A percentile compares a stretch with the other conserved stretches of the same genome.
Evolutionary conservation across 2,888 invertebrate genomes (phyloP).

Genomic region (Stegana nigrithorax): DNA sequence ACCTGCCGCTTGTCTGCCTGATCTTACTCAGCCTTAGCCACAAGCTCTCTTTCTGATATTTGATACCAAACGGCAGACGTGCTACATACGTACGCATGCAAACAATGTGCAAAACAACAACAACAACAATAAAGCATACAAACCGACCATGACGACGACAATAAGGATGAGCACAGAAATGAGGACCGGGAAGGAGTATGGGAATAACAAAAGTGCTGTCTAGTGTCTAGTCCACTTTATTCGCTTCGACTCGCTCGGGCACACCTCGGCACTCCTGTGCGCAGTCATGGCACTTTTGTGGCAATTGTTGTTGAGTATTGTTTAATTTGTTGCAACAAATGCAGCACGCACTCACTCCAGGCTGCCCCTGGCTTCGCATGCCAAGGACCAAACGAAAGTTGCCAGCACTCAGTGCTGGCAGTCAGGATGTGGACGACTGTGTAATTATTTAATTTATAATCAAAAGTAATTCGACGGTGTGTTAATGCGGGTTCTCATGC

Average conservation of each 20-base stretch:
- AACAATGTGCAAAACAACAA: background rate
- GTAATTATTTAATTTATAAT: constrained; percentile 14
- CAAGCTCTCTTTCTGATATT: background rate
- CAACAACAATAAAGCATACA: background rate
- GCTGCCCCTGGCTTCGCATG: background rate
- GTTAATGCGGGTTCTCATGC: too few species aligned
- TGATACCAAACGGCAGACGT: background rate
- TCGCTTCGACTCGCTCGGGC: too few species aligned
- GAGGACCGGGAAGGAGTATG: too few species aligned
- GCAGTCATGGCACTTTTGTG: background rate
- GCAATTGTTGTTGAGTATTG: background rate
- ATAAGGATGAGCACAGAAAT: too few species aligned
- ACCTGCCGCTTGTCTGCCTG: background rate
- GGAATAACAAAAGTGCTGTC: background rate
- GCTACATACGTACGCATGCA: constrained; percentile 9
- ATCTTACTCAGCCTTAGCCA: background rate
- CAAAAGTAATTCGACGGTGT: constrained; percentile 12
- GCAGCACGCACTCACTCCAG: background rate
- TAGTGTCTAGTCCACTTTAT: background rate
- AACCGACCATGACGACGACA: too few species aligned
- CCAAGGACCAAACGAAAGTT: constrained; percentile 22
- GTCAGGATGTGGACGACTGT: background rate
- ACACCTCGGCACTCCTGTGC: too few species aligned
- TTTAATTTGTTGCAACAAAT: constrained; percentile 14
- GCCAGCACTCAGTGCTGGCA: background rate